A percentile compares a stretch with the other conserved stretches of the same genome.
phyloP scores from a whole-genome alignment of 2,113 vertebrate genomes.

The Puffinus mauretanicus region DNA sequence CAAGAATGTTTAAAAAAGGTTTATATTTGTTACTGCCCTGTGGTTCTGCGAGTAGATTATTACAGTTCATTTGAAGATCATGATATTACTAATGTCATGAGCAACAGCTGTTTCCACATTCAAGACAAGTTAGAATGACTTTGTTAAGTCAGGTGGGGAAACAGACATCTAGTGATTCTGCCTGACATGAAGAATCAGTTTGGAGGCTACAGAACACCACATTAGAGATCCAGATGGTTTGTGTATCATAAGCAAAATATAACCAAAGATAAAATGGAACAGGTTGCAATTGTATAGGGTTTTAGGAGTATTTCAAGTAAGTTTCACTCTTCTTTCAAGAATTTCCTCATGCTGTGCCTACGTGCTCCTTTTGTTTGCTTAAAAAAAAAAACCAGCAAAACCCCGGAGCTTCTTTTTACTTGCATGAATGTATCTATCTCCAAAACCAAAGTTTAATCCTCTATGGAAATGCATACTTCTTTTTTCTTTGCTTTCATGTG shows the following conservation, averaged over 20 bases:
- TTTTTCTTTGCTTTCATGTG: neutral
- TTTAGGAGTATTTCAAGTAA: neutral
- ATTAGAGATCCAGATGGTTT: slow-evolving; percentile 34
- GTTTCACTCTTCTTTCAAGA: neutral
- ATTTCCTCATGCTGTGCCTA: neutral
- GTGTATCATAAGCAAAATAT: slow-evolving; percentile 30
- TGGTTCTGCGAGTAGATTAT: neutral
- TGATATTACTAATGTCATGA: neutral
- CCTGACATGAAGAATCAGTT: neutral
- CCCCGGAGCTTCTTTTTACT: neutral
- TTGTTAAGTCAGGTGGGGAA: neutral
- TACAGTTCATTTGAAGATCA: neutral
- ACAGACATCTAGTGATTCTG: neutral
- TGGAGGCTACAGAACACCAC: slow-evolving; percentile 35
- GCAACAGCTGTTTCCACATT: neutral
- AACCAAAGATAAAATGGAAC: slow-evolving; percentile 4
- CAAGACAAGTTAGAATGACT: neutral
- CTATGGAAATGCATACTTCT: neutral
- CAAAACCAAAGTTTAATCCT: neutral
- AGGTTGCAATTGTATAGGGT: neutral
- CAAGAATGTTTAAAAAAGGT: neutral
- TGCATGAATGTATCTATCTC: neutral
- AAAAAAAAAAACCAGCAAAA: neutral
- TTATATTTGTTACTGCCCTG: neutral
- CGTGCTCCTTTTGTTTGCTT: neutral